phyloP scores from a whole-genome alignment of 53 echinoderm and acorn worm genomes.

The Arbacia lixula region DNA sequence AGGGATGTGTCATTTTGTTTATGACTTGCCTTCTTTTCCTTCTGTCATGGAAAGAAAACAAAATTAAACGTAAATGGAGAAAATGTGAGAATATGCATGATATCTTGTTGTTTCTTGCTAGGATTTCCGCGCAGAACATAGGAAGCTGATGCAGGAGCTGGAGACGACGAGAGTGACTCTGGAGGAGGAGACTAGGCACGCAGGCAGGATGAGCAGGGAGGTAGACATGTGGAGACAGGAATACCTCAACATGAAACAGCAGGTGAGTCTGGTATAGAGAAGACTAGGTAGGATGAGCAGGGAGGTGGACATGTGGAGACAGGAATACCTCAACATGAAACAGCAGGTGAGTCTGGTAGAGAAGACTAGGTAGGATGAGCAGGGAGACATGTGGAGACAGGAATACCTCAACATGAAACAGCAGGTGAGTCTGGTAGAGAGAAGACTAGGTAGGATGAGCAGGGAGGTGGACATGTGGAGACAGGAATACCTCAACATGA shows the following conservation, averaged over 20 bases:
- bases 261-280: too few species aligned
- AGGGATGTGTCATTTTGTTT: too few species aligned
- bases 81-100: background rate
- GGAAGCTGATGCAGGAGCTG: constrained; percentile 18
- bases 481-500: too few species aligned
- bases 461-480: too few species aligned
- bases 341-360: constrained; percentile 71
- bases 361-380: constrained; percentile 64
- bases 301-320: constrained; percentile 33
- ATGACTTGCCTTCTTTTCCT: too few species aligned
- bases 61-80: too few species aligned
- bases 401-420: constrained; percentile 43
- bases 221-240: constrained; percentile 36
- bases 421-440: too few species aligned
- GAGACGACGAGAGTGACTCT: constrained; percentile 50
- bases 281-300: constrained; percentile 42
- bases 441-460: too few species aligned
- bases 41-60: too few species aligned
- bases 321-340: constrained; percentile 39
- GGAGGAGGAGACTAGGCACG: constrained; percentile 79
- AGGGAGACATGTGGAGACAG: constrained; percentile 35
- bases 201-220: constrained; percentile 49
- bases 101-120: constrained; percentile 1
- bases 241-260: constrained; percentile 39
- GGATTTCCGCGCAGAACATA: constrained; percentile 28